Evolutionary conservation across 2,888 invertebrate species (phyloP), one percentile per base, ranked within the genome.

Genomic region (Eupelmus urozonus): DNA sequence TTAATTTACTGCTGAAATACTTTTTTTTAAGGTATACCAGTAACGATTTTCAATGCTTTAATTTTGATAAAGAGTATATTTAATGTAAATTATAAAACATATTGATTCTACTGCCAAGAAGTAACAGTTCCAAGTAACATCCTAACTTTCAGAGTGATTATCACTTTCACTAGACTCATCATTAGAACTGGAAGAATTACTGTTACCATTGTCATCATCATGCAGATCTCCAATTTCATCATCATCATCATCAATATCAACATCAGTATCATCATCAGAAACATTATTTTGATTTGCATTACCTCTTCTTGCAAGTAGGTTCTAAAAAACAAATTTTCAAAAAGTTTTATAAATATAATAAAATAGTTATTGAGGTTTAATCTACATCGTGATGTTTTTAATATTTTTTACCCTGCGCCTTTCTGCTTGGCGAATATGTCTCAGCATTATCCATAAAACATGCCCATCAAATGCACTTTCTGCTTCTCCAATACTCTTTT

Each of bases 381-480:
- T n/a, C n/a, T n/a, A n/a, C n/a, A n/a, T n/a, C n/a, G n/a, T n/a
- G n/a, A n/a, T n/a, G n/a, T n/a, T n/a, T n/a, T n/a, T n/a, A 16
- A 27, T 49, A 69, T 45, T 49, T 51, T 45, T 66, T 62, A 70
- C 62, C 69, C 45, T 59, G 9, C 25, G 86, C 81, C 88, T 83
- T 71, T 45, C 60, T 13, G 40, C 49, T 51, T 65, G 55, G 23
- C 53, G 69, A 45, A 92, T 87, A 81, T 91, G 91, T 80, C 91
- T 89, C 88, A 92, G 90, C 69, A 92, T 87, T 71, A 91, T 89
- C 91, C 91, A 91, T 79, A 92, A 85, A 89, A 92, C 90, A 81
- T 91, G 90, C 4, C 91, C 90, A 81, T 91, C 91, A 75, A 91
- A 88, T 81, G 90, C 87, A 80, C 90, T 90, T 13, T 81, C 80